These are phyloP conservation scores for Emberiza fucata DNA, from an alignment of 2,113 vertebrate species.

Conservation along the genomic window DNA sequence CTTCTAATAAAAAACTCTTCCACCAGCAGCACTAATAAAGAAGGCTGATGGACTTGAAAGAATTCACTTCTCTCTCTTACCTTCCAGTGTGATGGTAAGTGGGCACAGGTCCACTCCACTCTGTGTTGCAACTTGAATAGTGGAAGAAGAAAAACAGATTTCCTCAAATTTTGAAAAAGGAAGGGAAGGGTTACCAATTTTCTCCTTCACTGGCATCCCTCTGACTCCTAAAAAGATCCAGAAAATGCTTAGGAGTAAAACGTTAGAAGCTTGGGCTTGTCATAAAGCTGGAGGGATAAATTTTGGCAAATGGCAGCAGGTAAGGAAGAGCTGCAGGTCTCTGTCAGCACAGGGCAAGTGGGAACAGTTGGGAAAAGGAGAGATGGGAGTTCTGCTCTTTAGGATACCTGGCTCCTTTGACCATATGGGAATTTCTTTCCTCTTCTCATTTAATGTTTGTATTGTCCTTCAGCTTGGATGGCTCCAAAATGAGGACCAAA, in stretches of 20 bases:
- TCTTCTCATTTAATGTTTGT: background rate
- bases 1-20: background rate
- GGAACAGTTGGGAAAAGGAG: background rate
- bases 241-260: background rate
- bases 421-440: background rate
- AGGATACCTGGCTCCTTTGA: background rate
- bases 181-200: background rate
- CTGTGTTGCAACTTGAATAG: background rate
- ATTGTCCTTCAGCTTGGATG: background rate
- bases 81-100: background rate
- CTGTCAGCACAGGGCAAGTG: rapidly evolving
- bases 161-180: background rate
- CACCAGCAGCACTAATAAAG: background rate
- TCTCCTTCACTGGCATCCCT: background rate
- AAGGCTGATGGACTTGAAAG: background rate
- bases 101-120: background rate
- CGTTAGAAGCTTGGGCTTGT: background rate
- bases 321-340: background rate
- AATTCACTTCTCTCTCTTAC: background rate
- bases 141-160: background rate
- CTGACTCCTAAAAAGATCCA: background rate
- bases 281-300: background rate
- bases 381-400: background rate
- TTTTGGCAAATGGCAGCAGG: background rate
- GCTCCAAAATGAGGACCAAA: background rate